These are phyloP conservation scores for Sinocyclocheilus anophthalmus DNA, from an alignment of 2,113 vertebrate species.

Conservation along the genomic window DNA sequence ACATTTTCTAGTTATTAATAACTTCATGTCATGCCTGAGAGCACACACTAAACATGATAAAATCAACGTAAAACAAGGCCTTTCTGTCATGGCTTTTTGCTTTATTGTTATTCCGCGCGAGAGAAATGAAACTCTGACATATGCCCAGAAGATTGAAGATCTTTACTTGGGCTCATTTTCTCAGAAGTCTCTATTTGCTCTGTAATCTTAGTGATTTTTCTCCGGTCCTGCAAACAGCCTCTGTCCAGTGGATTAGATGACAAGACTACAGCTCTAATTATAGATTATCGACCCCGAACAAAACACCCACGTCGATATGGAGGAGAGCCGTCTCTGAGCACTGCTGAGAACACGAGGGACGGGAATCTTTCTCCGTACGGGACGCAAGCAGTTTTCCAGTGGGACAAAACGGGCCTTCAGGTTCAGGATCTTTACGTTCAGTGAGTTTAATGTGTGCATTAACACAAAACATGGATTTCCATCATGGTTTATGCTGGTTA, in stretches of 20 bases:
- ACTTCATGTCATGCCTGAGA: no score
- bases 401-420: neutral
- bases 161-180: no score
- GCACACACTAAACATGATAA: no score
- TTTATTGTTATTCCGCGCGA: no score
- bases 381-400: neutral
- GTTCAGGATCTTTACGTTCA: neutral
- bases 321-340: neutral
- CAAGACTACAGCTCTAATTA: conserved; percentile 32
- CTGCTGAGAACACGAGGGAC: neutral
- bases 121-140: no score
- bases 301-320: conserved; percentile 32
- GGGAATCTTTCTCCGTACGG: neutral
- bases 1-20: no score
- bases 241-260: conserved; percentile 42
- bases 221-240: neutral
- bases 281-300: conserved; percentile 42
- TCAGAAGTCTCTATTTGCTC: no score
- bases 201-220: no score
- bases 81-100: no score
- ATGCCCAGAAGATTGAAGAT: no score
- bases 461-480: neutral
- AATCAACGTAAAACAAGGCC: no score
- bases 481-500: neutral
- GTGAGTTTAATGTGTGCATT: neutral